phyloP scores from a whole-genome alignment of 2,888 invertebrate genomes.

The Timema cristinae region DNA sequence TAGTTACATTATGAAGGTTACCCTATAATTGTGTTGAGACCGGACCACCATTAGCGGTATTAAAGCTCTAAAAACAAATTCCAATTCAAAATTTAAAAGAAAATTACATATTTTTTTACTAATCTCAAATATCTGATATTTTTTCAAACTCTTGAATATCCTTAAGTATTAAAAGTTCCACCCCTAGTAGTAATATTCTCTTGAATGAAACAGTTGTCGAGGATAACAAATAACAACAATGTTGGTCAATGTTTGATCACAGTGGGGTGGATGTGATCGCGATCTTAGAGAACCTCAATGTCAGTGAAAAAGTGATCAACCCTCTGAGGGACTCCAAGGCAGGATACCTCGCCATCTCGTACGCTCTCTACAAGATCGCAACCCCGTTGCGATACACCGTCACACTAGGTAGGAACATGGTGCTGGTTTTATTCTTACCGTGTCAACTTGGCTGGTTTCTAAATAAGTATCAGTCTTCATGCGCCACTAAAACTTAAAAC shows the following conservation, averaged over 20 bases:
- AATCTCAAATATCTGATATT: not conserved
- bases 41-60: too few relatives aligned
- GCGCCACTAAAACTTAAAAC: too few relatives aligned
- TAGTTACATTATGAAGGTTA: too few relatives aligned
- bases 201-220: too few relatives aligned
- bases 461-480: too few relatives aligned
- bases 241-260: conserved; percentile 40
- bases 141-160: not conserved
- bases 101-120: not conserved
- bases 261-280: conserved; percentile 90
- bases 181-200: too few relatives aligned
- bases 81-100: too few relatives aligned
- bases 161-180: too few relatives aligned
- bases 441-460: too few relatives aligned
- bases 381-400: conserved; percentile 91
- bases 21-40: too few relatives aligned
- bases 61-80: too few relatives aligned
- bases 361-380: conserved; percentile 89
- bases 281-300: conserved; percentile 68
- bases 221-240: too few relatives aligned
- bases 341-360: conserved; percentile 85
- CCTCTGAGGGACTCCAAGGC: conserved; percentile 74
- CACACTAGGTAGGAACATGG: conserved; percentile 65
- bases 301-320: conserved; percentile 73
- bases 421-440: conserved; percentile 18